Percentiles rank a stretch among this genome's conserved stretches.
phyloP scores from a whole-genome alignment of 1,140 invertebrate genomes.

The Lasaia peninsularis region DNA sequence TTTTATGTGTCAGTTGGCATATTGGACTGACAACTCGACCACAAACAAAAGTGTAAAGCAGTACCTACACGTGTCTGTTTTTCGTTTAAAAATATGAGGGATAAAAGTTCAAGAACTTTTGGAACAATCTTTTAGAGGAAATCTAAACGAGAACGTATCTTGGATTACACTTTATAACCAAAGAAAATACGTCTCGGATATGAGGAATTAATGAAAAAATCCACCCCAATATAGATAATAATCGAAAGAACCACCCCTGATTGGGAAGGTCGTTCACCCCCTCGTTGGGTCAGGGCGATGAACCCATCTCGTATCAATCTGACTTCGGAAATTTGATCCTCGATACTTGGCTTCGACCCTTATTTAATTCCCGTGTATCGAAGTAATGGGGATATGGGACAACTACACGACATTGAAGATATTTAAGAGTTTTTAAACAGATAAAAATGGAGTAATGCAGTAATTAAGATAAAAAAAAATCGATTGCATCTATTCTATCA shows the following conservation, averaged over 20 bases:
- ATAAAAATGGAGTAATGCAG: too few species aligned
- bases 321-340: constrained; percentile 5
- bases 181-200: background rate
- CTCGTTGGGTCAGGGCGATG: constrained; percentile 3
- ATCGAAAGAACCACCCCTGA: constrained; percentile 4
- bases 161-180: background rate
- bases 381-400: background rate
- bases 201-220: background rate
- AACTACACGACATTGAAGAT: background rate
- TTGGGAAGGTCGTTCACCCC: constrained; percentile 16
- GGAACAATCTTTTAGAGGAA: too few species aligned
- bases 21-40: too few species aligned
- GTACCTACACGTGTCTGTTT: too few species aligned
- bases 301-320: constrained; percentile 18
- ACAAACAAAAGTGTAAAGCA: too few species aligned
- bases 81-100: too few species aligned
- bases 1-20: too few species aligned
- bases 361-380: background rate
- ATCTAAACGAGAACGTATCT: too few species aligned
- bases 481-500: too few species aligned
- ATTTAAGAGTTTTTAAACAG: background rate
- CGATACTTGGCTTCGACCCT: background rate
- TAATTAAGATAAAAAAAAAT: too few species aligned
- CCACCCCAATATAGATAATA: constrained; percentile 5
- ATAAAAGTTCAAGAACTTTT: too few species aligned